Evolutionary conservation across 2,113 vertebrate genomes (phyloP), one percentile per base, ranked within the genome.

Genomic region (Pungitius pungitius): DNA sequence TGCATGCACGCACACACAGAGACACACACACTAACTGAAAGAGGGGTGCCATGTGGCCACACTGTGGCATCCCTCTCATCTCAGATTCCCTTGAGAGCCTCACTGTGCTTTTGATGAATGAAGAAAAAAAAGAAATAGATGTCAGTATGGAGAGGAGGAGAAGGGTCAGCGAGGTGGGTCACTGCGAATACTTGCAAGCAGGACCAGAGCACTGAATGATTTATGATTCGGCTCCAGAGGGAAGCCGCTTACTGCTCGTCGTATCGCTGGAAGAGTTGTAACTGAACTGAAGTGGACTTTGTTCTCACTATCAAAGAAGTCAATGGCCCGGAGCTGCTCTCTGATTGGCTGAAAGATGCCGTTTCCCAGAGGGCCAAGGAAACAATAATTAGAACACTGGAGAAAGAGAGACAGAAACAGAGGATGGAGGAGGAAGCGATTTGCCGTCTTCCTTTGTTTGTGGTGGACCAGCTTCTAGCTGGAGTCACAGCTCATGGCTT

Each of bases 381-480:
- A 49, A 49, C 49, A 58, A 62, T 68, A 56, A 83, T 69, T 78
- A 72, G 74, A 85, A 76, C n/a, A 70, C 33, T 69, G 39, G 24
- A 63, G 26, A 42, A 26, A 58, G 11, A 85, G n/a, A 24, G 49
- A 35, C 3, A 76, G n/a, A 65, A 12, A 67, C 40, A 14, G 24
- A 71, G 30, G 37, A n/a, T n/a, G 45, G 30, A 77, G 40, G n/a
- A 63, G 63, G 62, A 73, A 49, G 73, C 75, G 68, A 59, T 73
- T 70, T 72, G 4, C 52, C 4, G 76, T 65, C 63, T 68, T 54
- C 17, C 39, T 73, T 67, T 77, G 56, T 82, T 83, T 70, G 82
- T 52, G 37, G 70, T 45, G 37, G 69, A 87, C 83, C 88, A 71
- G 80, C 84, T 87, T 88, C 65, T 70, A 67, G 27, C 56, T 70